Percentiles rank a stretch among this genome's conserved stretches.
These are phyloP conservation scores for Podiceps cristatus DNA, from an alignment of 2,113 vertebrate genomes.

Conservation along the genomic window DNA sequence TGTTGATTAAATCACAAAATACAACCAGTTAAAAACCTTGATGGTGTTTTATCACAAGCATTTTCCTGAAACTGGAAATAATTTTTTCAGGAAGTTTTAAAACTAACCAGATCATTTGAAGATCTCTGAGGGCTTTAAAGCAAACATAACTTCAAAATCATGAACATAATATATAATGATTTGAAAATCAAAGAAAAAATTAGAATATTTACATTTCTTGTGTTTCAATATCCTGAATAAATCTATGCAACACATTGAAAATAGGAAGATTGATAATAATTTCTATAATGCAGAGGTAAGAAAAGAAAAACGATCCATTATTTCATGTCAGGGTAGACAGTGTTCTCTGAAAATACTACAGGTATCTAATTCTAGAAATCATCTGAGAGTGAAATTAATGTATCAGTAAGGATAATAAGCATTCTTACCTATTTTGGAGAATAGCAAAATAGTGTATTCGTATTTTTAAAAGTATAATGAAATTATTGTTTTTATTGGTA, in stretches of 20 bases:
- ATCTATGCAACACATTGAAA: not conserved
- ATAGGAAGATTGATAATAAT: not conserved
- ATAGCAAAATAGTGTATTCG: not conserved
- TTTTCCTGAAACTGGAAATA: not conserved
- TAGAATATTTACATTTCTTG: not conserved
- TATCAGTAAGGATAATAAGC: not conserved
- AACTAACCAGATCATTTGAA: not conserved
- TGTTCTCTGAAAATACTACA: not conserved
- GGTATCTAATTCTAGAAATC: not conserved
- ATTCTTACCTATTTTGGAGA: not conserved
- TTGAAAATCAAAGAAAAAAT: not conserved
- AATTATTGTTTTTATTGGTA: not conserved
- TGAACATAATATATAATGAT: not conserved
- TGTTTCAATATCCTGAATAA: not conserved
- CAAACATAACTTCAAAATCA: not conserved
- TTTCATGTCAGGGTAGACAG: not conserved
- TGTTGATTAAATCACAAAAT: not conserved
- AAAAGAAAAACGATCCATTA: not conserved
- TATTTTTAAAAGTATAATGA: not conserved
- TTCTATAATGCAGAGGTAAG: not conserved
- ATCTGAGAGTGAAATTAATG: not conserved
- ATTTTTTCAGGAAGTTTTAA: not conserved
- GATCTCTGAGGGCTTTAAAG: not conserved
- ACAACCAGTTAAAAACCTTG: not conserved
- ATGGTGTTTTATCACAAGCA: not conserved